Evolutionary conservation across 2,113 vertebrate species (phyloP), one percentile per base, ranked within the genome.

Genomic region (Spermophilus dauricus): DNA sequence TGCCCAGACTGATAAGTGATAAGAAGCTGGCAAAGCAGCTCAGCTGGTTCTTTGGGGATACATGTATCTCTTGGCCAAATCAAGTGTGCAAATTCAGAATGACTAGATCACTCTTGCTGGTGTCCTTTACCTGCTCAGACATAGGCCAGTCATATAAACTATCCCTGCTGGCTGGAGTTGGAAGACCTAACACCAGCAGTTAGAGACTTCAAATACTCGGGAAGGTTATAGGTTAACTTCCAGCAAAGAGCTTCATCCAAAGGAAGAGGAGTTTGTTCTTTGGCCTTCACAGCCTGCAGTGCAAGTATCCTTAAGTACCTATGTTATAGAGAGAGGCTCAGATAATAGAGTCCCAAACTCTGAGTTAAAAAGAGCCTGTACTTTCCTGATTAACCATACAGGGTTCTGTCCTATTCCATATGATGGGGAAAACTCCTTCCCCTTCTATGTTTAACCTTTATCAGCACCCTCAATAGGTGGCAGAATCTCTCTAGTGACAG

Each of bases 1-100:
- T 96, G 93, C 93, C 67, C 83, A 84, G 86, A 92, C 96, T 95
- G 32, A 95, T 86, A 97, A 96, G 85, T 90, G 86, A 92, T 63
- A 53, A 81, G 58, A 56, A 89, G 81, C 39, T 85, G 61, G 75
- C 53, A 92, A n/a, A 77, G 16, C 30, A 85, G 24, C 32, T 91
- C 3, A 1, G 56, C 84, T 20, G 1, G 37, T 51, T 91, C 48
- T 61, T 3, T 67, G 30, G 14, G 39, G 32, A 28, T 51, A 1
- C 20, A 5, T 45, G n/a, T 34, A 91, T 18, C 42, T 93, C 67
- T 95, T 58, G 3, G 76, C 65, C 2, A 32, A 93, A 82, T 81
- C 39, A 45, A 86, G 61, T 48, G 12, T 73, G 5, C 24, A 77
- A 65, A 72, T 70, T 58, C 32, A 45, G 12, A 20, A 20, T 58